Conservation (phyloP, 2,888 invertebrate species). For the Scotopteryx bipunctaria region DNA sequence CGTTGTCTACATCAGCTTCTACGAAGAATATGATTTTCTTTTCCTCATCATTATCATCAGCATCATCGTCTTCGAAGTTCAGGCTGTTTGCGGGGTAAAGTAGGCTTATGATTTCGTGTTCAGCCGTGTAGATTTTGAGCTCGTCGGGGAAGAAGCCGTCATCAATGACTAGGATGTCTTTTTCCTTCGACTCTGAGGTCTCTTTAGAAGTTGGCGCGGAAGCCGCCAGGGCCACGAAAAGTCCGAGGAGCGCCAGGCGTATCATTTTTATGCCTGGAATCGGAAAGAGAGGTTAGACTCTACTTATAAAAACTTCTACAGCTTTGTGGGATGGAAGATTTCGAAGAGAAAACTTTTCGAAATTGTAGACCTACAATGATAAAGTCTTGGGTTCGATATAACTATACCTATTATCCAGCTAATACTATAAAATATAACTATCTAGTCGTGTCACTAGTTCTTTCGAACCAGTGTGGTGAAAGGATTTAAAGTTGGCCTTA, state of each 20-base stretch:
- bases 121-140: constrained; percentile 38
- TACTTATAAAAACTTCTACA: too few species aligned
- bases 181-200: neutral
- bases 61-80: constrained; percentile 29
- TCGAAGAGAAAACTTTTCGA: too few species aligned
- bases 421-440: too few species aligned
- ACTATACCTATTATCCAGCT: too few species aligned
- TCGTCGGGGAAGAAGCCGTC: constrained; percentile 21
- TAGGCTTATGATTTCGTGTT: constrained; percentile 51
- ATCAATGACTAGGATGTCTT: constrained; percentile 15
- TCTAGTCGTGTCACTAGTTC: too few species aligned
- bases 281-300: neutral
- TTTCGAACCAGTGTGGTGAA: too few species aligned
- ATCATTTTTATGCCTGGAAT: constrained; percentile 36
- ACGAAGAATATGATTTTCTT: constrained; percentile 25
- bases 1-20: constrained; percentile 45
- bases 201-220: constrained; percentile 30
- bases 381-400: too few species aligned
- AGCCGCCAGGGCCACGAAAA: constrained; percentile 26
- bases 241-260: constrained; percentile 15
- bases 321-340: too few species aligned
- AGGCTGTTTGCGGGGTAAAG: constrained; percentile 46
- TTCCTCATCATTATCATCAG: neutral
- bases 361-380: too few species aligned
- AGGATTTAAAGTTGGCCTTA: too few species aligned